Conservation (phyloP, 2,113 vertebrate species). For the Callorhinus ursinus region DNA sequence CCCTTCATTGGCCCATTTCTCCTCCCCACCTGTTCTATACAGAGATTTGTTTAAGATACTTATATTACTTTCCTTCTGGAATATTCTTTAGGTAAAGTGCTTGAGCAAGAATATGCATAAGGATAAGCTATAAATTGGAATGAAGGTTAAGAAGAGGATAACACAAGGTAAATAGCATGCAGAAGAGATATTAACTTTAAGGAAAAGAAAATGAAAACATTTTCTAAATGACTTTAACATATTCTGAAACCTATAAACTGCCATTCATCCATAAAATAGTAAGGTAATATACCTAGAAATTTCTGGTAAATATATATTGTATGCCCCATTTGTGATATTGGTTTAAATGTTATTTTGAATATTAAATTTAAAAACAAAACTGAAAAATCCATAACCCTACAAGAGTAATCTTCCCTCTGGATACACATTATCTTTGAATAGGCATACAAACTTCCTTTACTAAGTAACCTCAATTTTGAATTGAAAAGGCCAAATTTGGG, state of each 20-base stretch:
- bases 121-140: conserved; percentile 35
- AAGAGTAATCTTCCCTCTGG: background rate
- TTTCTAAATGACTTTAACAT: conserved; percentile 54
- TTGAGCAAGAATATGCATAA: conserved; percentile 51
- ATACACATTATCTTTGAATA: background rate
- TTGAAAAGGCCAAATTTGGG: background rate
- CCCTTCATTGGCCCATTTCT: background rate
- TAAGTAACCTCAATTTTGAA: background rate
- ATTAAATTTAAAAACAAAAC: conserved; percentile 62
- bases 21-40: background rate
- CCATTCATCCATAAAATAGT: conserved; percentile 53
- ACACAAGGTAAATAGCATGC: conserved; percentile 3
- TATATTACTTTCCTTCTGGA: background rate
- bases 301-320: conserved; percentile 45
- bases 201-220: conserved; percentile 57
- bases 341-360: conserved; percentile 53
- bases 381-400: background rate
- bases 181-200: conserved; percentile 53
- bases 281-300: conserved; percentile 30
- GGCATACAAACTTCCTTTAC: background rate
- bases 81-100: background rate
- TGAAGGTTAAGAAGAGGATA: conserved; percentile 43
- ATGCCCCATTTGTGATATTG: conserved; percentile 39
- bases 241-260: conserved; percentile 55
- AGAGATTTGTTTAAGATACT: background rate